A percentile compares a stretch with the other conserved stretches of the same genome.
Evolutionary conservation across 2,113 vertebrate genomes (phyloP).

Genomic region (Osmerus mordax): DNA sequence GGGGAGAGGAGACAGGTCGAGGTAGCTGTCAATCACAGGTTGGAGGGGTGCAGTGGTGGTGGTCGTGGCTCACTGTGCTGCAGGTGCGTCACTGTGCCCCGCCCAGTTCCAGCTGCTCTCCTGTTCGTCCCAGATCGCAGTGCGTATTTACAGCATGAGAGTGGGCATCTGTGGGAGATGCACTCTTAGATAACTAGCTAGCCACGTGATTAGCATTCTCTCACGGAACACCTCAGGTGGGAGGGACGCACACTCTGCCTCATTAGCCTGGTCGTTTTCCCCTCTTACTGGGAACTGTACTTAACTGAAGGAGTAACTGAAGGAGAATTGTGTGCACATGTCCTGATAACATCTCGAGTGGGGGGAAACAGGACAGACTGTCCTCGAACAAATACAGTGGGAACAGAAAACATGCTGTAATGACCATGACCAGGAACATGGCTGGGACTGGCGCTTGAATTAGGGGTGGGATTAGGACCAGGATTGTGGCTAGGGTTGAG

Average conservation of each 20-base stretch:
- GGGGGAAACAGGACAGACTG: slow-evolving; percentile 49
- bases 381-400: slow-evolving; percentile 57
- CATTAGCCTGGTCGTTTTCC: slow-evolving; percentile 37
- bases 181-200: neutral
- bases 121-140: neutral
- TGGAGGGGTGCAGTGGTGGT: neutral
- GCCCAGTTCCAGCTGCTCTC: neutral
- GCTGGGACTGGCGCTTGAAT: neutral
- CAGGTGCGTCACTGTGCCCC: neutral
- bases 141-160: neutral
- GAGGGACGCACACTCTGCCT: neutral
- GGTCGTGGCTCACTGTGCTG: neutral
- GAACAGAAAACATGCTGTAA: slow-evolving; percentile 65
- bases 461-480: slow-evolving; percentile 41
- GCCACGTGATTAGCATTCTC: neutral
- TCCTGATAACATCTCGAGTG: slow-evolving; percentile 46
- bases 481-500: slow-evolving; percentile 29
- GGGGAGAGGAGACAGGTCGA: neutral
- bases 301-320: slow-evolving; percentile 64
- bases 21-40: neutral
- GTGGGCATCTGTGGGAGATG: neutral
- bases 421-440: slow-evolving; percentile 55
- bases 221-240: neutral
- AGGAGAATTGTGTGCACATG: slow-evolving; percentile 63
- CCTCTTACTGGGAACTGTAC: slow-evolving; percentile 37